Evolutionary conservation across 1,140 invertebrate species (phyloP).

Genomic region (Ceratina calcarata): DNA sequence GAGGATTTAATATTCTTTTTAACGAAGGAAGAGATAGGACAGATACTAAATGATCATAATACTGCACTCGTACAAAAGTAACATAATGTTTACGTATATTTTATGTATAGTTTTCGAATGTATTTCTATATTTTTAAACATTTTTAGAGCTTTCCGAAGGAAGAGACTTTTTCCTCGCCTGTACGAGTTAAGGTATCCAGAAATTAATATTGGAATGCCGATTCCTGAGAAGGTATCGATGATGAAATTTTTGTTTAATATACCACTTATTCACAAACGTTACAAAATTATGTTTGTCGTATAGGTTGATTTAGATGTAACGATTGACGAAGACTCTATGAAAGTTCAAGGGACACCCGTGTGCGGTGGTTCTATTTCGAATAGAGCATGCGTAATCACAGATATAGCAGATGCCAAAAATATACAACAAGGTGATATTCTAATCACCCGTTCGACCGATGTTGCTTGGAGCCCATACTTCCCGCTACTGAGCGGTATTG

Average conservation of each 20-base stretch:
- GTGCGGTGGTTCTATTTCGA: conserved; percentile 84
- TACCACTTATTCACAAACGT: too few relatives aligned
- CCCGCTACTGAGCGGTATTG: conserved; percentile 88
- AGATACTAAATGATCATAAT: conserved; percentile 81
- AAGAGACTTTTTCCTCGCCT: conserved; percentile 82
- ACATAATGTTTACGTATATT: too few relatives aligned
- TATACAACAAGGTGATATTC: conserved; percentile 85
- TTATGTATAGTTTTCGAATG: too few relatives aligned
- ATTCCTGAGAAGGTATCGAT: conserved; percentile 71
- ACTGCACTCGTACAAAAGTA: conserved; percentile 83
- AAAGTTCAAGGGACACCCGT: conserved; percentile 85
- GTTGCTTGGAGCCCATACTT: conserved; percentile 95
- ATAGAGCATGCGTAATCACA: conserved; percentile 86
- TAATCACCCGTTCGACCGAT: conserved; percentile 90
- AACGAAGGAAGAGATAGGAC: conserved; percentile 84
- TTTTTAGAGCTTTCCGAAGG: conserved; percentile 84
- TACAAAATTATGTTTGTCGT: neutral
- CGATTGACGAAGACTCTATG: neutral
- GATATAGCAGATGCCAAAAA: conserved; percentile 78
- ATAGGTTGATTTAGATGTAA: conserved; percentile 10
- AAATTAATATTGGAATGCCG: conserved; percentile 83
- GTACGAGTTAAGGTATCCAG: conserved; percentile 83
- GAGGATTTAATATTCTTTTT: conserved; percentile 86
- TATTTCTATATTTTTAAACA: neutral
- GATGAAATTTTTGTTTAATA: too few relatives aligned